Base-by-base conservation (phyloP, 2,113 vertebrate genomes). In the Rattus norvegicus region DNA sequence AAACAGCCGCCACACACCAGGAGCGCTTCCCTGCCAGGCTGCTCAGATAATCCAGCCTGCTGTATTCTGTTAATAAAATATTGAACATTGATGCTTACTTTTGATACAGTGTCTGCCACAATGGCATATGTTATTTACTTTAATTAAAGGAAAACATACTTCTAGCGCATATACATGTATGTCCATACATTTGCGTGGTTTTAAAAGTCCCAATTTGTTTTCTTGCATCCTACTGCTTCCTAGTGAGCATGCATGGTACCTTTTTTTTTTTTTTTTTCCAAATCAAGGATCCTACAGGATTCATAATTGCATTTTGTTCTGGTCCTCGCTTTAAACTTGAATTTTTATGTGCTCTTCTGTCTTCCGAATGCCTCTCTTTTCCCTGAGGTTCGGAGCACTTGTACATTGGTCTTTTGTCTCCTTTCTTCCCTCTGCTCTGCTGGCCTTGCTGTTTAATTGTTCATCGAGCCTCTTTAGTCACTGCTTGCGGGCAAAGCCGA, bases 21-120 rank as follows among this genome's bases (percentile, higher is more conserved):
- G 39, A 63, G 49, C 36, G 79, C 43, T 83, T 73, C n/a, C 89
- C n/a, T 86, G 7, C 67, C 61, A 79, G 59, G 76, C 54, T 92
- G 10, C 61, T 92, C n/a, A 96, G 91, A 63, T 94, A 88, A 91
- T 83, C 47, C 33, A 95, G 85, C 72, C 92, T 93, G 56, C 63
- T 93, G 93, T 92, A 80, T 96, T 95, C 89, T 39, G 43, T 88
- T 95, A 91, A 97, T 81, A 90, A 96, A 92, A 95, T 79, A 72
- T 19, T 59, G 69, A 91, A 54, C 75, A 84, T 76, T 91, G 88
- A 83, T 80, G 75, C n/a, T 85, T 85, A 52, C 79, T 94, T 93
- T 93, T 95, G 76, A 93, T 91, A 63, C 0, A 89, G 39, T 63
- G 52, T 88, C 59, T 88, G 81, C 16, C 36, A 72, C 43, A 75